phyloP scores from a whole-genome alignment of 2,113 vertebrate genomes.

The Xiphophorus couchianus region DNA sequence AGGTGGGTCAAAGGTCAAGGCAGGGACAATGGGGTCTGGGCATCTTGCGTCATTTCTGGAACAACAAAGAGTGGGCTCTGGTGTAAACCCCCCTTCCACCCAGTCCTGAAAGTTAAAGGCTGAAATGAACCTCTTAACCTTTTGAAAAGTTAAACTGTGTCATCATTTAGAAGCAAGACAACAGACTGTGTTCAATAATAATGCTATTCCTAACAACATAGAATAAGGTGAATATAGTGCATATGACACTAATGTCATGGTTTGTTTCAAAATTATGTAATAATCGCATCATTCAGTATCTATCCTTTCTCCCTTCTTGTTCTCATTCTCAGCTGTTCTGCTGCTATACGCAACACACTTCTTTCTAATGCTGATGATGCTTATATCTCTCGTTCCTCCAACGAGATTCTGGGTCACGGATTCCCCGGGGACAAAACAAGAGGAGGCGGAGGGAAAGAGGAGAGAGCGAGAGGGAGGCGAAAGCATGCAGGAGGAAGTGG shows the following conservation, averaged over 20 bases:
- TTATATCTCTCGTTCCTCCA: conserved; percentile 70
- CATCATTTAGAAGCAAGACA: conserved; percentile 6
- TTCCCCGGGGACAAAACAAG: conserved; percentile 71
- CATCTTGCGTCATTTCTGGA: conserved; percentile 66
- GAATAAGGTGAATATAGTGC: not conserved
- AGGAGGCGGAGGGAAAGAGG: conserved; percentile 39
- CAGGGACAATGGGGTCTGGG: conserved; percentile 59
- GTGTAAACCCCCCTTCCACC: conserved; percentile 26
- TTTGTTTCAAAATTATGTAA: not conserved
- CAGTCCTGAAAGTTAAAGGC: conserved; percentile 29
- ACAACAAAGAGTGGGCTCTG: conserved; percentile 60
- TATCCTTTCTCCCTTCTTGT: conserved; percentile 19
- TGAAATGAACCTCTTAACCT: conserved; percentile 12
- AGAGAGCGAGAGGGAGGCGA: conserved; percentile 3
- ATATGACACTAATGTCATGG: conserved; percentile 4
- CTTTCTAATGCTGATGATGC: conserved; percentile 63
- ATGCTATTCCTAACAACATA: not conserved
- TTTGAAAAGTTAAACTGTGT: conserved; percentile 3
- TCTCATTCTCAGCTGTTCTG: conserved; percentile 45
- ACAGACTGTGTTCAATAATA: conserved; percentile 23
- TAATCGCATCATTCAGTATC: conserved; percentile 6
- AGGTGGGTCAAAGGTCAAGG: conserved; percentile 69
- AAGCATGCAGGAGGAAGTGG: not conserved
- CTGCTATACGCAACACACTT: conserved; percentile 15
- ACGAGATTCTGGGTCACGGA: conserved; percentile 78